Conservation (phyloP, 1,140 invertebrate genomes). For the Megalonaias nervosa region DNA sequence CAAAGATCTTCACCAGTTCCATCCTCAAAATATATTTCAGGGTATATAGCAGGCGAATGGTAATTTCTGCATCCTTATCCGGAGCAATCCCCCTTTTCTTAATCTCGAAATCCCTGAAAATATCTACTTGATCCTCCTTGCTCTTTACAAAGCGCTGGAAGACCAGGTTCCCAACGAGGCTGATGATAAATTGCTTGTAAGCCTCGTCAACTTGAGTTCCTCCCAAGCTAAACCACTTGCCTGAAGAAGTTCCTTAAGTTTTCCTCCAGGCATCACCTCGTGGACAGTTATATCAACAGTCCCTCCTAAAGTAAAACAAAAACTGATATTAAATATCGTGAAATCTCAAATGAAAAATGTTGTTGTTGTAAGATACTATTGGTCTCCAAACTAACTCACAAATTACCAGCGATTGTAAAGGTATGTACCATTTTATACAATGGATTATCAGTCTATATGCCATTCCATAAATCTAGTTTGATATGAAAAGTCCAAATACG, state of each 20-base stretch:
- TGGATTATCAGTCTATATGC: too few relatives aligned
- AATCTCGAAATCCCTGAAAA: constrained; percentile 5
- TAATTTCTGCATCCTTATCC: background rate
- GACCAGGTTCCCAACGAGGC: background rate
- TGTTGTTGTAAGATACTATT: too few relatives aligned
- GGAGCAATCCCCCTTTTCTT: constrained; percentile 1
- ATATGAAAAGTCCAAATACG: too few relatives aligned
- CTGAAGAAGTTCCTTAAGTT: constrained; percentile 7
- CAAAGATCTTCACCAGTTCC: background rate
- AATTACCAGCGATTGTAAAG: background rate
- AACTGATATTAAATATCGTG: background rate
- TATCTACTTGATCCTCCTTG: background rate
- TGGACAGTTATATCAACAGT: constrained; percentile 27
- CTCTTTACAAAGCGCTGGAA: background rate
- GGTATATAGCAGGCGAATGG: background rate
- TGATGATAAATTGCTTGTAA: constrained; percentile 1
- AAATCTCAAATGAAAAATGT: background rate
- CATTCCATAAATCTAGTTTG: too few relatives aligned
- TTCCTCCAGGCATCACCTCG: background rate
- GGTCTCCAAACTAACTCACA: background rate
- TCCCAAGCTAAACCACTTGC: constrained; percentile 22
- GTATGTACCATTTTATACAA: too few relatives aligned
- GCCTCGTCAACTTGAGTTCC: constrained; percentile 17
- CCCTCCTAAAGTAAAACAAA: background rate
- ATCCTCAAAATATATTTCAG: background rate